phyloP scores from a whole-genome alignment of 2,113 vertebrate genomes.

The Cathartes aura region DNA sequence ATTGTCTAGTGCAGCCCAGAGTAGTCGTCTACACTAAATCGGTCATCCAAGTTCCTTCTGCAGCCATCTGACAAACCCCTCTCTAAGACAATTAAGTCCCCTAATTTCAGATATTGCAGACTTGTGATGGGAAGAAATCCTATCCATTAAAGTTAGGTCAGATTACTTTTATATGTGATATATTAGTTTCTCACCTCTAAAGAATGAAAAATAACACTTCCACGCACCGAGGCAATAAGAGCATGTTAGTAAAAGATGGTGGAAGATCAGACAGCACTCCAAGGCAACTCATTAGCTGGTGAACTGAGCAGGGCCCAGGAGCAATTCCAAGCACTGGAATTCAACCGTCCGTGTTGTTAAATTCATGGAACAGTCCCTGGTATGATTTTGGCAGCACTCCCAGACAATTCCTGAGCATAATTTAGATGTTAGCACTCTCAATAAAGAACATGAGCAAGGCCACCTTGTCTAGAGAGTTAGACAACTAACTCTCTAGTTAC shows the following conservation, averaged over 20 bases:
- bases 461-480: background rate
- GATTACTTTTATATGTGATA: background rate
- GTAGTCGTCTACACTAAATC: background rate
- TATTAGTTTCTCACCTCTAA: background rate
- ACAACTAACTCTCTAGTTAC: no score
- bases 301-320: background rate
- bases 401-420: background rate
- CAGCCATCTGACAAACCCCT: background rate
- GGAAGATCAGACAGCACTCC: background rate
- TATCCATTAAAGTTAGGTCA: background rate
- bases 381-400: background rate
- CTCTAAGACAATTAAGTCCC: background rate
- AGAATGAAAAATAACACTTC: background rate
- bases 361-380: background rate
- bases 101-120: background rate
- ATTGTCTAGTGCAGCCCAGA: background rate
- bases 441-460: background rate
- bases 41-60: background rate
- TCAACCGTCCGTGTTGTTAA: accelerated
- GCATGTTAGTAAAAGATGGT: background rate
- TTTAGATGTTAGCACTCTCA: background rate
- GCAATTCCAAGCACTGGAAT: background rate
- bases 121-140: background rate
- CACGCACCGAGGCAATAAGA: accelerated
- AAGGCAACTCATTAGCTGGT: background rate